Conservation (phyloP, 2,113 vertebrate genomes). For the Morone saxatilis region DNA sequence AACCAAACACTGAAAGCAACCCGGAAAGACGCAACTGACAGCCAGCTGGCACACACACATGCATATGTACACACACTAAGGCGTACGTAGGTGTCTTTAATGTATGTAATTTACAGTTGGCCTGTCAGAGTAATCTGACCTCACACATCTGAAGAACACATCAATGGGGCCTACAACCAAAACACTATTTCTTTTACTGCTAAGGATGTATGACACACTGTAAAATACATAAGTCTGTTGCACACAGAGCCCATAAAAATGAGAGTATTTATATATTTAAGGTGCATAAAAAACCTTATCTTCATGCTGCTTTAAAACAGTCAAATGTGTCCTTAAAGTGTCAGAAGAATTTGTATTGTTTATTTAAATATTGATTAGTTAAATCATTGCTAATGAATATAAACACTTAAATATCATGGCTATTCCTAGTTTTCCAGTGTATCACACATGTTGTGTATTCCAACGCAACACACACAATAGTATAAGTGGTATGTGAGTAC, state of each 20-base stretch:
- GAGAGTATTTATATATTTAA: not conserved
- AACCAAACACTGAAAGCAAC: constrained; percentile 11
- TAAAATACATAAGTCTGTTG: not conserved
- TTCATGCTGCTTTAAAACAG: not conserved
- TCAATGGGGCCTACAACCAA: constrained; percentile 4
- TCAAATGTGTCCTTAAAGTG: not conserved
- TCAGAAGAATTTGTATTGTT: not conserved
- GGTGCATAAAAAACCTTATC: not conserved
- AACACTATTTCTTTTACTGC: not conserved
- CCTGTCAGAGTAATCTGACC: constrained; percentile 34
- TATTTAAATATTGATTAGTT: not conserved
- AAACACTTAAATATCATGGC: no score
- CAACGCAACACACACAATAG: not conserved
- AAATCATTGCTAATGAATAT: not conserved
- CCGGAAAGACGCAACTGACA: constrained; percentile 10
- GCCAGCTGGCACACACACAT: constrained; percentile 24
- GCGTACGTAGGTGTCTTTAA: constrained; percentile 43
- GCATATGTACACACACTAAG: not conserved
- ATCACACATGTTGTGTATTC: no score
- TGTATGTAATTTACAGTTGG: constrained; percentile 34
- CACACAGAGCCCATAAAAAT: constrained; percentile 4
- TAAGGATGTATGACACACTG: constrained; percentile 1
- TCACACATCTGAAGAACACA: constrained; percentile 41
- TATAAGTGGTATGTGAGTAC: not conserved
- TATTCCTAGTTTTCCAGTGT: not conserved